Evolutionary conservation across 2,888 invertebrate genomes (phyloP), one percentile per base, ranked within the genome.

Genomic region (Oxycera nigricornis): DNA sequence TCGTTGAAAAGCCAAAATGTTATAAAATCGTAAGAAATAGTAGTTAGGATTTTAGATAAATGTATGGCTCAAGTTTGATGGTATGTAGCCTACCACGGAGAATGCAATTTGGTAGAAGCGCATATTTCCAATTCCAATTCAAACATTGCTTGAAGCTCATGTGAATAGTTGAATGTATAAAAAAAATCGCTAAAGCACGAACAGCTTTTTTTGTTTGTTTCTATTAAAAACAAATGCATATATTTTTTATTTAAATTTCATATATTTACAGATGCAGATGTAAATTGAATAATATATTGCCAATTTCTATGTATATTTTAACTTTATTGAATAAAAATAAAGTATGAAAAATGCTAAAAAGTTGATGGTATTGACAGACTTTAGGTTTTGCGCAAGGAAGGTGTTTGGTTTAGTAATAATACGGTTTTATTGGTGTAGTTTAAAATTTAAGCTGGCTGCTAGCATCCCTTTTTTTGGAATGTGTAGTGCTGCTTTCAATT

Each of bases 171-270:
- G 9, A 50, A n/a, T n/a, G n/a, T n/a, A n/a, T n/a, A n/a, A n/a
- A n/a, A n/a, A n/a, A n/a, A n/a, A n/a, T n/a, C 9, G 28, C 26
- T 20, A 68, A 61, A 61, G 30, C 30, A 30, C 1, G 70, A 55
- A 46, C 35, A 55, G 9, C n/a, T 31, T n/a, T 68, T 61, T 67
- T 28, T 65, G 24, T 75, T 72, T 68, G 61, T 68, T 75, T 73
- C 73, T 75, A 75, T 73, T 73, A 75, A 70, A 75, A 75, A 74
- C 59, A 35, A 73, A 70, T 73, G 70, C 52, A 70, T 55, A 70
- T 61, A 61, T 70, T 70, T 70, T 70, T 75, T 75, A 75, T 75
- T 75, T 75, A 39, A 75, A 75, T 62, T 68, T 73, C 14, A 83
- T 73, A 83, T 73, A 75, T 75, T 75, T 75, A 75, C 75, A 70